Percentiles rank a stretch among this genome's conserved stretches.
phyloP scores from a whole-genome alignment of 2,888 invertebrate genomes.

The Agriopis marginaria region DNA sequence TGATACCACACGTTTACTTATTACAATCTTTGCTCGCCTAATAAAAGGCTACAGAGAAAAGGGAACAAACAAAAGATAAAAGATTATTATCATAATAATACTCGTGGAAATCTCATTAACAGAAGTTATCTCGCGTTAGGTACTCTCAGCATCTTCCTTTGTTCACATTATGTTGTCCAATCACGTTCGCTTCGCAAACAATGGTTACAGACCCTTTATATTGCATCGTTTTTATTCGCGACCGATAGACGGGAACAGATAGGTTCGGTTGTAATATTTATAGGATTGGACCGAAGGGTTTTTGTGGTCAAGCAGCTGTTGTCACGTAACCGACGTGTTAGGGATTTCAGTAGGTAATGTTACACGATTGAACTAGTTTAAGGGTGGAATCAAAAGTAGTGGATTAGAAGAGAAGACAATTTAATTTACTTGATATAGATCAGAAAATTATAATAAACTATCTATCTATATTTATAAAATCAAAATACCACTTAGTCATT shows the following conservation, averaged over 20 bases:
- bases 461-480: too few species aligned
- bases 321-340: conserved; percentile 9
- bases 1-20: conserved; percentile 25
- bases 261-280: conserved; percentile 33
- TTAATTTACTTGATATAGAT: too few species aligned
- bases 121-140: conserved; percentile 60
- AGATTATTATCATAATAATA: conserved; percentile 68
- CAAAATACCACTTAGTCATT: too few species aligned
- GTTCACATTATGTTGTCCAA: conserved; percentile 48
- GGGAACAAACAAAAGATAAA: conserved; percentile 60
- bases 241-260: conserved; percentile 33
- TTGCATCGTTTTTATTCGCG: conserved; percentile 37
- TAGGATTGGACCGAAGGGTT: conserved; percentile 28
- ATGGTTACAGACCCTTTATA: conserved; percentile 33
- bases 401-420: too few species aligned
- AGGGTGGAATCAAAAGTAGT: neutral
- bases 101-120: conserved; percentile 72
- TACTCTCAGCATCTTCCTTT: conserved; percentile 53
- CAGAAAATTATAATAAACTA: too few species aligned
- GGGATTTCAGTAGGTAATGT: conserved; percentile 7
- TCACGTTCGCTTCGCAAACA: conserved; percentile 42
- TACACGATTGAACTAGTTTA: neutral
- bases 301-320: conserved; percentile 21
- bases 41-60: conserved; percentile 54
- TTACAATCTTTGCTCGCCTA: conserved; percentile 46